A percentile compares a stretch with the other conserved stretches of the same genome.
These are phyloP conservation scores for Caenorhabditis briggsae DNA, from an alignment of 1,140 invertebrate genomes.

Conservation along the genomic window DNA sequence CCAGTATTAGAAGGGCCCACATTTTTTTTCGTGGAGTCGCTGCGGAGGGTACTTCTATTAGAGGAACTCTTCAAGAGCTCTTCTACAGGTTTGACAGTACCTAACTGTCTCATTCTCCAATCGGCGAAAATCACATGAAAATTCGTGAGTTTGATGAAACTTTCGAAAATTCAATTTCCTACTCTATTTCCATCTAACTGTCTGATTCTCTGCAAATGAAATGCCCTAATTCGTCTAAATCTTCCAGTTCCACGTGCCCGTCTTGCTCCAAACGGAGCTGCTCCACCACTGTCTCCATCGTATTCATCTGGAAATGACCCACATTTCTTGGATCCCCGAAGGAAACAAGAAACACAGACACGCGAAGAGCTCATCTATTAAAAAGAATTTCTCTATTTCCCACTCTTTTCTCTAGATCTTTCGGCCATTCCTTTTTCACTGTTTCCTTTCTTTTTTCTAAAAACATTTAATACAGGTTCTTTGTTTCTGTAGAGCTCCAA, in stretches of 20 bases:
- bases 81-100: no score
- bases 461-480: no score
- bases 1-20: no score
- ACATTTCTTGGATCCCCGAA: slow-evolving; percentile 62
- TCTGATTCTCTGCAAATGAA: neutral
- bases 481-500: no score
- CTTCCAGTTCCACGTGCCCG: slow-evolving; percentile 59
- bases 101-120: no score
- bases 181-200: neutral
- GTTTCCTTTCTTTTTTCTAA: slow-evolving; percentile 3
- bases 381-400: neutral
- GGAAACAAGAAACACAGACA: slow-evolving; percentile 64
- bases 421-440: neutral
- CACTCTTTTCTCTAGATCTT: neutral
- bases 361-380: slow-evolving; percentile 66
- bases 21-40: no score
- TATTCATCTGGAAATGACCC: slow-evolving; percentile 62
- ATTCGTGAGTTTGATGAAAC: no score
- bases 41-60: no score
- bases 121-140: no score
- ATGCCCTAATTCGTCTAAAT: neutral
- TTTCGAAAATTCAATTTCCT: no score
- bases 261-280: slow-evolving; percentile 39
- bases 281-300: slow-evolving; percentile 35
- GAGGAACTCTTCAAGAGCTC: no score